Evolutionary conservation across 1,140 invertebrate species (phyloP).

Genomic region (Bursaphelenchus mucronatus): DNA sequence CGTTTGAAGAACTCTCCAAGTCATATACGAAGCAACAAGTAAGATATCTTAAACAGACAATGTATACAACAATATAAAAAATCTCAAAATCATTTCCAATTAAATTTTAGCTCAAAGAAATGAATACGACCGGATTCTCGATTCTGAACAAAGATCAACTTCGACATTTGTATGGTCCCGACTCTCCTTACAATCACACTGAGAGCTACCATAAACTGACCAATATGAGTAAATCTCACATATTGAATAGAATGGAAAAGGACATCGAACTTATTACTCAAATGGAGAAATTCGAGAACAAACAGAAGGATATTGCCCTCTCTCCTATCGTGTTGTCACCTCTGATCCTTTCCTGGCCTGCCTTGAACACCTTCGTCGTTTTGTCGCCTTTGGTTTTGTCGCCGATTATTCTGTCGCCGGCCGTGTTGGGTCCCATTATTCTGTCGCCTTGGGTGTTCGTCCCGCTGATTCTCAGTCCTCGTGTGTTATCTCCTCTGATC

Average conservation of each 20-base stretch:
- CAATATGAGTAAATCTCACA: conserved; percentile 20
- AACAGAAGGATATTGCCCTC: conserved; percentile 38
- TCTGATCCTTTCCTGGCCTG: conserved; percentile 27
- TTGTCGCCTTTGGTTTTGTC: conserved; percentile 48
- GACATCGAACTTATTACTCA: conserved; percentile 34
- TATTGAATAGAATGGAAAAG: conserved; percentile 28
- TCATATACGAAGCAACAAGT: conserved; percentile 48
- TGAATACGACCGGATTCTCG: conserved; percentile 52
- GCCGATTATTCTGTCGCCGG: conserved; percentile 46
- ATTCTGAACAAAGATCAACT: conserved; percentile 46
- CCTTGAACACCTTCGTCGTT: conserved; percentile 28
- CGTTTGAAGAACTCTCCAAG: conserved; percentile 40
- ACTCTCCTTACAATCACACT: conserved; percentile 49
- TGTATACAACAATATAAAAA: neutral
- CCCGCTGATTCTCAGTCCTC: conserved; percentile 49
- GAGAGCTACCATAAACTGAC: conserved; percentile 24
- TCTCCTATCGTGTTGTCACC: conserved; percentile 28
- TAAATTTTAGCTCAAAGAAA: conserved; percentile 35
- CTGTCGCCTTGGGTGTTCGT: conserved; percentile 37
- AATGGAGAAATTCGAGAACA: conserved; percentile 39
- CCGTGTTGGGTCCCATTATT: conserved; percentile 47
- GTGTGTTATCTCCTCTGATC: conserved; percentile 34
- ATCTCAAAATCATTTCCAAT: conserved; percentile 21
- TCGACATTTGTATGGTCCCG: conserved; percentile 47
- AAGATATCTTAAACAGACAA: neutral